A percentile compares a stretch with the other conserved stretches of the same genome.
These are phyloP conservation scores for Drosophila longiperda DNA, from an alignment of 2,888 invertebrate species.

Conservation along the genomic window DNA sequence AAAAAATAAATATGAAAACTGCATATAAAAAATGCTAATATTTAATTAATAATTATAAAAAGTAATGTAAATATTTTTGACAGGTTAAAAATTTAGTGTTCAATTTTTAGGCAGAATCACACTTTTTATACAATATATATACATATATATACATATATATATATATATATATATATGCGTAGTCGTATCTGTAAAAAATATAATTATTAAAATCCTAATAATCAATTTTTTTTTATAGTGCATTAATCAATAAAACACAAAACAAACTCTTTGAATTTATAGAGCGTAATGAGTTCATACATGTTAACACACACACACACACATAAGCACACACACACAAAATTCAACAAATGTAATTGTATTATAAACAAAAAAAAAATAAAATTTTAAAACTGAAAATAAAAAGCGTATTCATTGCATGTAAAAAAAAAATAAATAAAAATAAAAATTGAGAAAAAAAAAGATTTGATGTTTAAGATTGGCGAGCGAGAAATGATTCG, in stretches of 20 bases:
- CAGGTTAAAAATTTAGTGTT: slow-evolving; percentile 38
- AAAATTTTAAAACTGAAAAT: slow-evolving; percentile 16
- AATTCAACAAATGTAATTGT: slow-evolving; percentile 49
- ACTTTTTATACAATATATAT: slow-evolving; percentile 27
- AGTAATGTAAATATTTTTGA: slow-evolving; percentile 39
- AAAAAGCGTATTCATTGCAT: slow-evolving; percentile 18
- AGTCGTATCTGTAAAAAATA: slow-evolving; percentile 52
- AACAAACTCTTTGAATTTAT: slow-evolving; percentile 76
- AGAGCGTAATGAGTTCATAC: slow-evolving; percentile 72
- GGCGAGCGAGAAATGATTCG: too few species aligned
- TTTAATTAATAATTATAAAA: slow-evolving; percentile 13
- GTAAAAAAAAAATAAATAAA: slow-evolving; percentile 61
- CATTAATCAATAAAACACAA: slow-evolving; percentile 37
- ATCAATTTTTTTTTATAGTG: slow-evolving; percentile 56
- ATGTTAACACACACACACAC: slow-evolving; percentile 56
- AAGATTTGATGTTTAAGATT: too few species aligned
- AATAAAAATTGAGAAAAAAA: slow-evolving; percentile 1
- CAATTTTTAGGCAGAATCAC: slow-evolving; percentile 56
- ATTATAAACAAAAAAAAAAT: slow-evolving; percentile 41
- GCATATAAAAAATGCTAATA: slow-evolving; percentile 44
- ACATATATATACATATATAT: slow-evolving; percentile 1
- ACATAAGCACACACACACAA: slow-evolving; percentile 11
- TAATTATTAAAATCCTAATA: slow-evolving; percentile 29
- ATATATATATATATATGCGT: slow-evolving; percentile 24
- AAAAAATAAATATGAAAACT: slow-evolving; percentile 3